A percentile compares a stretch with the other conserved stretches of the same genome.
phyloP scores from a whole-genome alignment of 2,888 invertebrate species.

The Philaethria dido region DNA sequence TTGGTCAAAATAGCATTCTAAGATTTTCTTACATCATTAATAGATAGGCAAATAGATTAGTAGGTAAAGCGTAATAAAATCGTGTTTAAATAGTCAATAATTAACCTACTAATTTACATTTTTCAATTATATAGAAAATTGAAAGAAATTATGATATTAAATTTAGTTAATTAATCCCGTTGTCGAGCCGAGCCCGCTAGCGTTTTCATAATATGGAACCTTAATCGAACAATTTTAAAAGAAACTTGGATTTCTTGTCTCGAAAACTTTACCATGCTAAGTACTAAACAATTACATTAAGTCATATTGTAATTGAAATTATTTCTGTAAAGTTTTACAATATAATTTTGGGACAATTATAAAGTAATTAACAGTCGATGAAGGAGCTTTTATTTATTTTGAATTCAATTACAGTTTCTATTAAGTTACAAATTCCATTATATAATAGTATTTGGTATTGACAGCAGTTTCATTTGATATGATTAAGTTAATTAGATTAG shows the following conservation, averaged over 20 bases:
- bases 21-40: too few species aligned
- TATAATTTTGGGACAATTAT: neutral
- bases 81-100: too few species aligned
- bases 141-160: too few species aligned
- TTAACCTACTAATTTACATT: too few species aligned
- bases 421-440: neutral
- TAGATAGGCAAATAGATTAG: too few species aligned
- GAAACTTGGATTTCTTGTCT: neutral
- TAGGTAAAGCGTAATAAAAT: too few species aligned
- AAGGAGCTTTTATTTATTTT: neutral
- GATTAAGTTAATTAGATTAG: too few species aligned
- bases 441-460: neutral
- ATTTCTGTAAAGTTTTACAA: neutral
- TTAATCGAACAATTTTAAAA: neutral
- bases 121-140: too few species aligned
- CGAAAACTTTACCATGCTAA: neutral
- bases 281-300: neutral
- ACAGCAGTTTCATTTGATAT: neutral
- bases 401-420: conserved; percentile 1
- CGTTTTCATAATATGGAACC: neutral
- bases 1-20: too few species aligned
- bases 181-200: neutral
- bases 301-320: neutral
- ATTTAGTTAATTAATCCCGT: neutral
- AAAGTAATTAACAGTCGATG: neutral